Evolutionary conservation across 1,140 invertebrate genomes (phyloP), one percentile per base, ranked within the genome.

Genomic region (Drosophila ohnishii): DNA sequence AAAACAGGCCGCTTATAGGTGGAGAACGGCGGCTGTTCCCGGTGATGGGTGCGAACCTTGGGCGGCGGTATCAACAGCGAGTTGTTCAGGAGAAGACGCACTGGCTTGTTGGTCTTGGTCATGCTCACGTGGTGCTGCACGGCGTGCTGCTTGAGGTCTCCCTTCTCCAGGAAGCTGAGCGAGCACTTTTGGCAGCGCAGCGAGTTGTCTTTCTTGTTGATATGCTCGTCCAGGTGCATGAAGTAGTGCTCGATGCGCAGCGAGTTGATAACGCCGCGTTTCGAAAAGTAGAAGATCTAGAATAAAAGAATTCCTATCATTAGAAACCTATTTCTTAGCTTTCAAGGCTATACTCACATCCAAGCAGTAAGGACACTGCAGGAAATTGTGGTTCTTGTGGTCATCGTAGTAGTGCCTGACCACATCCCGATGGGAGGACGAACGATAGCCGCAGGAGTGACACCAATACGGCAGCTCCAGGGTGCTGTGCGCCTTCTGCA

Each of bases 391-490:
- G 62, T 93, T 93, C 30, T 93, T 92, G 83, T 97, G 96, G 32
- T 92, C 80, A 42, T 93, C 91, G 77, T 95, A 94, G 86, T 94
- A 96, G 92, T 97, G 96, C 83, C 96, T 94, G 47, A 96, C 93
- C 22, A 94, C 92, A 71, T 95, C 93, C 66, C 95, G 94, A 89
- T 96, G 96, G 62, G 95, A 95, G 9, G 96, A 97, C 14, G 94
- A 94, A 40, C 95, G 93, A 91, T 95, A 96, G 50, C 93, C 92
- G 80, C 96, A 97, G 30, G 94, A 93, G 28, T 94, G 94, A 88
- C 96, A 97, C 39, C 92, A 92, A 90, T 97, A 97, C 1, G 96
- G 96, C 91, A 97, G 93, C 90, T 97, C 96, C 5, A 94, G 93
- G 25, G 94, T 95, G 64, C 93, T 93, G 92, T 97, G 96, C 67